Conservation (phyloP, 2,797 vertebrate genomes). For the Aselliscus stoliczkanus region DNA sequence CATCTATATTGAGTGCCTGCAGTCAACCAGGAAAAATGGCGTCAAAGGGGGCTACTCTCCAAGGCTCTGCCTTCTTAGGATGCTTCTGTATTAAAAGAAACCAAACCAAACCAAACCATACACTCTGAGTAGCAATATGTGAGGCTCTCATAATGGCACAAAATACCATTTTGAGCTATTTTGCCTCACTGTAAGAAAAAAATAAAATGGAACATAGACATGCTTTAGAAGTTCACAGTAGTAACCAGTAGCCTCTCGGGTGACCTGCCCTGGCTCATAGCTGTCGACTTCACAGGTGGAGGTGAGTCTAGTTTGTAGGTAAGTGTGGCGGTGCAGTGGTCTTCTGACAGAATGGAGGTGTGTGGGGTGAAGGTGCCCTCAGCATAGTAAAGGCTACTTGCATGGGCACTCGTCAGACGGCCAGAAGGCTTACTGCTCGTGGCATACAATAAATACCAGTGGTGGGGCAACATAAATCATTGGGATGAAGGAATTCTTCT, state of each 20-base stretch:
- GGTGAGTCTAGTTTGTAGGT: background rate
- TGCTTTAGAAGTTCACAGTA: background rate
- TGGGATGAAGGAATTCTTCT: constrained; percentile 29
- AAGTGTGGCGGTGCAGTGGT: background rate
- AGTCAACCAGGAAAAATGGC: background rate
- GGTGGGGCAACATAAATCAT: constrained; percentile 17
- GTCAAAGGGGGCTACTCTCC: background rate
- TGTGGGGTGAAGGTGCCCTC: background rate
- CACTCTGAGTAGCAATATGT: fast-evolving
- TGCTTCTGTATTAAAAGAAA: background rate
- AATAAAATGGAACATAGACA: background rate
- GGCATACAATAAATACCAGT: constrained; percentile 25
- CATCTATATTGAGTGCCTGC: fast-evolving
- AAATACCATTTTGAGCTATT: background rate
- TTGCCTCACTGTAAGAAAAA: background rate
- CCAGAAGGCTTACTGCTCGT: background rate
- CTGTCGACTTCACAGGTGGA: background rate
- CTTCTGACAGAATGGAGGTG: background rate
- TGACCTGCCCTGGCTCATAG: fast-evolving
- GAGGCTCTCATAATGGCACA: background rate
- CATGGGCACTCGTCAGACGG: background rate
- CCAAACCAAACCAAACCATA: background rate
- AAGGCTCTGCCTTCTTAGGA: background rate
- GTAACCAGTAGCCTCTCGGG: background rate
- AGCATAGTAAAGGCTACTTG: background rate